These are phyloP conservation scores for Drosophila parvula DNA, from an alignment of 1,140 invertebrate genomes.

Conservation along the genomic window DNA sequence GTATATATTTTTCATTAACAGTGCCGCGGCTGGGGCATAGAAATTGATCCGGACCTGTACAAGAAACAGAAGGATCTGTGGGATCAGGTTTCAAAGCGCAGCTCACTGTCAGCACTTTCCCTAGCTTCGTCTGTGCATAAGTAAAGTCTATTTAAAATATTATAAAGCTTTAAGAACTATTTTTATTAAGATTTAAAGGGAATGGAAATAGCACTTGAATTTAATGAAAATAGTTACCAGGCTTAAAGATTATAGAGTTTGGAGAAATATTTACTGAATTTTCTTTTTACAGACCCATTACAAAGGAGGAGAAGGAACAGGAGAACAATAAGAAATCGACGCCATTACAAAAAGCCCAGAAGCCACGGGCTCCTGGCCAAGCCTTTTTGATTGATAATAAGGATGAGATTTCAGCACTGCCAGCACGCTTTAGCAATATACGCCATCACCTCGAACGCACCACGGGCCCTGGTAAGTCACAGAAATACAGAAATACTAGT, in stretches of 20 bases:
- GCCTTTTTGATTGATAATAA: conserved; percentile 83
- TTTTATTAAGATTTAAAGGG: background rate
- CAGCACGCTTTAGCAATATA: conserved; percentile 85
- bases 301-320: conserved; percentile 94
- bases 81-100: conserved; percentile 94
- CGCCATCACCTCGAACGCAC: conserved; percentile 90
- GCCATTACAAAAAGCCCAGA: conserved; percentile 86
- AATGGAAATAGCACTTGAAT: no score
- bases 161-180: background rate
- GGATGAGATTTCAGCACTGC: conserved; percentile 85
- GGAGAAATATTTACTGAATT: background rate
- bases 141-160: conserved; percentile 81
- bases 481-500: background rate
- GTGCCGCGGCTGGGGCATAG: conserved; percentile 95
- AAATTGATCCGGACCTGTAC: conserved; percentile 92
- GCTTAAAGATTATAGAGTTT: background rate
- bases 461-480: conserved; percentile 86
- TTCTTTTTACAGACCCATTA: conserved; percentile 87
- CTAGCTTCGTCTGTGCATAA: conserved; percentile 93
- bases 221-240: background rate
- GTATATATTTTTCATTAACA: conserved; percentile 84
- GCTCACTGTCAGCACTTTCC: conserved; percentile 93
- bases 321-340: conserved; percentile 92
- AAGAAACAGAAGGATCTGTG: conserved; percentile 93
- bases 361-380: conserved; percentile 79